These are phyloP conservation scores for Drosophila meridionalis DNA, from an alignment of 2,888 invertebrate species.

Conservation along the genomic window DNA sequence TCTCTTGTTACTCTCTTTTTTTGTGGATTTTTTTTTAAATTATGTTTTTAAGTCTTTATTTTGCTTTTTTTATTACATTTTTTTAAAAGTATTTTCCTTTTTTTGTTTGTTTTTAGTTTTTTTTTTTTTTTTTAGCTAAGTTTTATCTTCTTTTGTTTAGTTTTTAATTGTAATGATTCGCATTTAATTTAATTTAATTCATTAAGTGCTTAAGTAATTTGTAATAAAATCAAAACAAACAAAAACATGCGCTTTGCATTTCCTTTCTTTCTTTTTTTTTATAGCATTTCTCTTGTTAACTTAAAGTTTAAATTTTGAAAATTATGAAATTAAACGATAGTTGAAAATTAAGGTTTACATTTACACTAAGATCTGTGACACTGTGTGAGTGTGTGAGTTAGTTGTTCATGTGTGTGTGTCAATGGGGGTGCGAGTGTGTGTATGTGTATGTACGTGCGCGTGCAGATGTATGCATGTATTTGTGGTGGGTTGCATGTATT, in stretches of 20 bases:
- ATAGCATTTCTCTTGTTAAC: conserved; percentile 47
- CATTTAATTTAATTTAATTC: conserved; percentile 46
- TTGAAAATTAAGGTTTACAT: conserved; percentile 64
- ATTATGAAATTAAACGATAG: conserved; percentile 61
- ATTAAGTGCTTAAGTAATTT: conserved; percentile 64
- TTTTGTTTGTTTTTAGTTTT: conserved; percentile 43
- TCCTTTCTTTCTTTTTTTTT: conserved; percentile 40
- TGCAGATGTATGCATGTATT: conserved; percentile 23
- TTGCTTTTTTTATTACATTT: conserved; percentile 84
- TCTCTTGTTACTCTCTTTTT: conserved; percentile 40
- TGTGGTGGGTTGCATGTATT: conserved; percentile 51
- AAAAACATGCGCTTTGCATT: conserved; percentile 57
- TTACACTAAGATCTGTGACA: conserved; percentile 64
- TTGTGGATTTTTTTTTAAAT: conserved; percentile 62
- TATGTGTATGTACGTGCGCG: conserved; percentile 1
- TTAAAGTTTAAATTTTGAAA: conserved; percentile 68
- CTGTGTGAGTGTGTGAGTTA: conserved; percentile 39
- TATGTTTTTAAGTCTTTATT: conserved; percentile 84
- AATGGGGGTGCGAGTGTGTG: background rate
- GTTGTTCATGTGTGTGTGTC: conserved; percentile 8
- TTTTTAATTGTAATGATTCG: conserved; percentile 47
- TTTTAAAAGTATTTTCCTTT: conserved; percentile 62
- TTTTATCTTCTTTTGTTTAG: conserved; percentile 27
- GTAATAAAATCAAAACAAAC: conserved; percentile 58
- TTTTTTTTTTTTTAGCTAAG: conserved; percentile 61